These are phyloP conservation scores for Bombus polaris DNA, from an alignment of 1,140 invertebrate genomes.

Conservation along the genomic window DNA sequence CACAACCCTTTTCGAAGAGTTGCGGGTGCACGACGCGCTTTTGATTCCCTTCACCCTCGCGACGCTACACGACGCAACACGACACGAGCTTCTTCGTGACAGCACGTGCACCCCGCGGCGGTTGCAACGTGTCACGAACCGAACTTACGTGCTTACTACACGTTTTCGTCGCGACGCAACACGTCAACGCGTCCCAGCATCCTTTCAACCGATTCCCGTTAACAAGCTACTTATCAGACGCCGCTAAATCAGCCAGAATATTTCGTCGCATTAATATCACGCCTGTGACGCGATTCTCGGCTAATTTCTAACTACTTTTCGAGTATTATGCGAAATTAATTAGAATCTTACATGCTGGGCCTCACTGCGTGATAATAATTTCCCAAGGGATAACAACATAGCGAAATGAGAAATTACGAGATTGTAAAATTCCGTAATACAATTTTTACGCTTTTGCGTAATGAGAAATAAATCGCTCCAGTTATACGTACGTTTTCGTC, in stretches of 20 bases:
- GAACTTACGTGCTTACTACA: background rate
- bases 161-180: background rate
- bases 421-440: too few species aligned
- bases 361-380: too few species aligned
- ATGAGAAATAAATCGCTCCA: too few species aligned
- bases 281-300: background rate
- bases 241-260: background rate
- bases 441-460: too few species aligned
- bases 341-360: background rate
- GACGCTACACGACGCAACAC: background rate
- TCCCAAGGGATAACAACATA: too few species aligned
- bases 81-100: slow-evolving; percentile 11
- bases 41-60: background rate
- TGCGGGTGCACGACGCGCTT: background rate
- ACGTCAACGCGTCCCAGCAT: background rate
- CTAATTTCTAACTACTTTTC: background rate
- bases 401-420: too few species aligned
- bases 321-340: background rate
- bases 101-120: background rate
- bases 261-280: background rate
- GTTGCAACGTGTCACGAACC: slow-evolving; percentile 8
- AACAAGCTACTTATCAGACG: slow-evolving; percentile 13
- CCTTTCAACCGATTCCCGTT: background rate
- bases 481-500: too few species aligned
- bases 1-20: background rate